A percentile compares a stretch with the other conserved stretches of the same genome.
phyloP scores from a whole-genome alignment of 1,140 invertebrate genomes.

The Listronotus oregonensis region DNA sequence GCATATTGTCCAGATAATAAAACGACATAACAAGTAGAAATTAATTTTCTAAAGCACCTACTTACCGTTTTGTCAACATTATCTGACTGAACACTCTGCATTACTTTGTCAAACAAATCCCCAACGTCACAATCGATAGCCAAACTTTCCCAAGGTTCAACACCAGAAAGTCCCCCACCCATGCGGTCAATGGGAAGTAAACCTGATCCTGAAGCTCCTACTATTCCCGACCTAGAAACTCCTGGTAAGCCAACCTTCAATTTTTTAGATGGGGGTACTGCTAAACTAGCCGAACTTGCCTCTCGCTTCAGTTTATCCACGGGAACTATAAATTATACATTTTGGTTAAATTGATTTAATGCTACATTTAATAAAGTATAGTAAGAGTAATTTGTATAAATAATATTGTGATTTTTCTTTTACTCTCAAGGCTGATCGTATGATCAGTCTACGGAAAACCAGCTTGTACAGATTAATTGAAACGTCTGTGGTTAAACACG shows the following conservation, averaged over 20 bases:
- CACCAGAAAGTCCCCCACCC: conserved; percentile 34
- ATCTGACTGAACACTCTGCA: conserved; percentile 63
- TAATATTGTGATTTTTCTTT: no score
- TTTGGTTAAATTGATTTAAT: background rate
- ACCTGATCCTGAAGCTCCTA: conserved; percentile 53
- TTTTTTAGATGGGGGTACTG: conserved; percentile 62
- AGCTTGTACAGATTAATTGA: no score
- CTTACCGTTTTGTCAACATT: conserved; percentile 68
- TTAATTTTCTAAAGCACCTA: conserved; percentile 16
- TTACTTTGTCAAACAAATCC: conserved; percentile 64
- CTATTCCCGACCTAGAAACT: conserved; percentile 43
- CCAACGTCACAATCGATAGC: conserved; percentile 65
- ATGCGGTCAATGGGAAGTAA: conserved; percentile 40
- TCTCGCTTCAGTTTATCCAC: conserved; percentile 49
- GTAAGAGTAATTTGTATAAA: no score
- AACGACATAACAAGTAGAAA: no score
- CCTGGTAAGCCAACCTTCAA: conserved; percentile 53
- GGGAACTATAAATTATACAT: conserved; percentile 20
- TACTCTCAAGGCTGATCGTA: no score
- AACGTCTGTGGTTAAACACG: no score
- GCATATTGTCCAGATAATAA: no score
- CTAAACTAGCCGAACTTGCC: conserved; percentile 44
- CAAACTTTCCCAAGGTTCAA: conserved; percentile 64
- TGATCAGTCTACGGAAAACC: no score
- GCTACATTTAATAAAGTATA: no score